Base-by-base conservation (phyloP, 1,140 invertebrate species). In the Grapholita molesta region DNA sequence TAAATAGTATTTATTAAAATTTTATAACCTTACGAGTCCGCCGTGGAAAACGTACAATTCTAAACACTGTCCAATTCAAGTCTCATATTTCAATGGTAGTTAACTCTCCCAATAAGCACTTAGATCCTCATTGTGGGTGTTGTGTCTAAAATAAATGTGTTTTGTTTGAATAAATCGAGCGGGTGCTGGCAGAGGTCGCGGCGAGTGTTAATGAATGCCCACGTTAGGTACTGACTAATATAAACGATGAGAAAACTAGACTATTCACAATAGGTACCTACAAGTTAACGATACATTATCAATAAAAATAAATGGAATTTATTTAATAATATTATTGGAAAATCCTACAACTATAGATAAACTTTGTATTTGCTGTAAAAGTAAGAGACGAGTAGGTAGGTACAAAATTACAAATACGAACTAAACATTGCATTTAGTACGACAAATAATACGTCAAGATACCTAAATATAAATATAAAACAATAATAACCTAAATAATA, bases 161-260 rank as follows among this genome's bases (percentile, higher is more conserved):
- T 88, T 85, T 87, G 83, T 87, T 89, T 87, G 79, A 78, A 89
- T 83, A 87, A 83, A 87, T 89, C 81, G 76, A 81, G 73, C 73
- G 74, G 71, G 69, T 74, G 75, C 73, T 30, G 71, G 72, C 48
- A 64, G 75, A 82, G 80, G 79, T 84, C 77, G 80, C 53, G 65
- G 53, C 70, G 71, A 78, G 83, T 86, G 86, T 85, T 88, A 85
- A 86, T 84, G 82, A 85, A 83, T 76, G 71, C 72, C 72, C 75
- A 68, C 65, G 73, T 77, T 61, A 61, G n/a, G 55, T 61, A 61
- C 25, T 61, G 55, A 61, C 55, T 30, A 61, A 61, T 30, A 61
- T 32, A 61, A 61, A 61, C 55, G 25, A 61, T 61, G 28, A 61
- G 24, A 61, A 25, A 38, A 38, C 35, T n/a, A 38, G 1, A 23